Evolutionary conservation across 2,888 invertebrate genomes (phyloP), one percentile per base, ranked within the genome.

Genomic region (Adelognathus sp.): DNA sequence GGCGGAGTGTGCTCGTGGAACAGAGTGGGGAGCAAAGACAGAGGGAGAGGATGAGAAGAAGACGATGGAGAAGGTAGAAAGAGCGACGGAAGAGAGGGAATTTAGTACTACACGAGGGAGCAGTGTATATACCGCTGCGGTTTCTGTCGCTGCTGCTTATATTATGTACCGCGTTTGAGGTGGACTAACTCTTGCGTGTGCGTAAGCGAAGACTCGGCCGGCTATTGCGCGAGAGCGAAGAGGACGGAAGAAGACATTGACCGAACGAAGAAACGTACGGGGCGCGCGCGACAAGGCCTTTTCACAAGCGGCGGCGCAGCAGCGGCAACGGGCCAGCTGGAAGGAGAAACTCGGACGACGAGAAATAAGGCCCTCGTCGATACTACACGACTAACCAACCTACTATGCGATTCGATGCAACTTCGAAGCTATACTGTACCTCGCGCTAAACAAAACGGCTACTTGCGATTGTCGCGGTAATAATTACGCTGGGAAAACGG

Each of bases 241-340:
- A 82, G 82, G 86, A 87, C 82, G 86, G 84, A 87, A 85, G 84
- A 87, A 91, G 91, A 91, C 90, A 90, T 90, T 90, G 90, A 91
- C 91, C 91, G 91, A 91, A 90, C 88, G 88, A 89, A 88, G 88
- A 89, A 58, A 41, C 50, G 77, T 56, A 87, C 87, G 88, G 88
- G 87, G 86, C 81, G 88, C 87, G 86, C 81, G 76, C 88, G 89
- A 88, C 89, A 87, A 88, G 88, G 87, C 87, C 87, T 87, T 81
- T 72, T 72, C 67, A 72, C 63, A 6, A 52, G 52, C 52, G 33
- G 46, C 64, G 16, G 44, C 24, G 31, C 61, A 41, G 66, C 78
- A 71, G 29, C 50, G 7, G 54, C 81, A 71, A 77, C 67, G 67
- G 82, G 87, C 88, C 89, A 90, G 89, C 89, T 89, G 89, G 86